Conservation (phyloP, 1,140 invertebrate species). For the Stenopsyche tienmushanensis region DNA sequence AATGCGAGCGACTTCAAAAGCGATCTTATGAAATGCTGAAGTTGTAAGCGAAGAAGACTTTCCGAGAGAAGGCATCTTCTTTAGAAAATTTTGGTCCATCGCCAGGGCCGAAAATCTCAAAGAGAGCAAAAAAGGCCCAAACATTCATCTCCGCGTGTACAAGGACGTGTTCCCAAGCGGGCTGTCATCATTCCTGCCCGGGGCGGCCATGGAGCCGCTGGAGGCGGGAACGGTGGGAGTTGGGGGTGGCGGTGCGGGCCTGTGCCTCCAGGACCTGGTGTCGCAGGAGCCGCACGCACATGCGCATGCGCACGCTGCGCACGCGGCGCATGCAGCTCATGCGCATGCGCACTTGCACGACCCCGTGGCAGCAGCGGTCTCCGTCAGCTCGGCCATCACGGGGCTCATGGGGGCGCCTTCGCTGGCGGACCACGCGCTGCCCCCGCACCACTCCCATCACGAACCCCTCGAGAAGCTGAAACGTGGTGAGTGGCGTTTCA, state of each 20-base stretch:
- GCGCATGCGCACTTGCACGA: slow-evolving; percentile 57
- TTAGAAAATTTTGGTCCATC: too few species aligned
- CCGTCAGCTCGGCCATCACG: slow-evolving; percentile 65
- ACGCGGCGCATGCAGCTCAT: slow-evolving; percentile 50
- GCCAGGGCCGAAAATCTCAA: too few species aligned
- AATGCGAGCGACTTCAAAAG: too few species aligned
- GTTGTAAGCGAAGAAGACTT: too few species aligned
- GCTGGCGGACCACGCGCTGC: slow-evolving; percentile 62
- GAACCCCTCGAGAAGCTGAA: slow-evolving; percentile 81
- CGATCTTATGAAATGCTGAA: too few species aligned
- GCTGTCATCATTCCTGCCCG: slow-evolving; percentile 56
- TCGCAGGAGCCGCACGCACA: slow-evolving; percentile 56
- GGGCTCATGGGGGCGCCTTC: slow-evolving; percentile 64
- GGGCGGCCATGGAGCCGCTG: slow-evolving; percentile 63
- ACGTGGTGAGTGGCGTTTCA: slow-evolving; percentile 65
- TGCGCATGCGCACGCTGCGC: slow-evolving; percentile 47
- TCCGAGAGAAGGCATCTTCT: too few species aligned
- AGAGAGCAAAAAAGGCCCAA: slow-evolving; percentile 48
- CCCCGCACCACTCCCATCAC: slow-evolving; percentile 65
- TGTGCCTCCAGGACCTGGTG: slow-evolving; percentile 74
- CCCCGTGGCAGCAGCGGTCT: slow-evolving; percentile 61
- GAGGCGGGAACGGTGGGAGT: slow-evolving; percentile 58
- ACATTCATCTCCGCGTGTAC: slow-evolving; percentile 57
- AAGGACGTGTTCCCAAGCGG: slow-evolving; percentile 54
- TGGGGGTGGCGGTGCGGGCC: slow-evolving; percentile 62